Percentiles rank a stretch among this genome's conserved stretches.
These are phyloP conservation scores for Falcaria lacertinaria DNA, from an alignment of 2,888 invertebrate species.

Conservation along the genomic window DNA sequence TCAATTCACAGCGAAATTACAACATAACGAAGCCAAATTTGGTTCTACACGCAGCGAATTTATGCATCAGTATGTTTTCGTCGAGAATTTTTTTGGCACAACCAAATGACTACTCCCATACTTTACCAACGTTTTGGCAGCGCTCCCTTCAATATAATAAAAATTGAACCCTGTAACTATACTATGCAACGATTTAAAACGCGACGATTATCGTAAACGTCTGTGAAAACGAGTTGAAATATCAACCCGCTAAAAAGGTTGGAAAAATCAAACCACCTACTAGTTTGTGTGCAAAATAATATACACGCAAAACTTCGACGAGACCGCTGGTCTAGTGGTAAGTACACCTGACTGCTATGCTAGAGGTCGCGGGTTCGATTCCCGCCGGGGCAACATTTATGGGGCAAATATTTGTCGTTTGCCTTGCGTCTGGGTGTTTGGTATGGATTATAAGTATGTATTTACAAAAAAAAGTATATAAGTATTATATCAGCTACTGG, in stretches of 20 bases:
- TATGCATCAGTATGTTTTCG: slow-evolving; percentile 9
- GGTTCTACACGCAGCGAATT: background rate
- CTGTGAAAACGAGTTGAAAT: background rate
- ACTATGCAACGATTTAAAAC: background rate
- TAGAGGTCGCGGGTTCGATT: too few relatives aligned
- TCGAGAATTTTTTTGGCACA: slow-evolving; percentile 27
- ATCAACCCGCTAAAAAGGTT: background rate
- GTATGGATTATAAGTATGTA: too few relatives aligned
- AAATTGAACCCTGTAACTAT: background rate
- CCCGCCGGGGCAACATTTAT: too few relatives aligned
- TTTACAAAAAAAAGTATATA: too few relatives aligned
- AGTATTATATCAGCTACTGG: too few relatives aligned
- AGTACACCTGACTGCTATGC: too few relatives aligned
- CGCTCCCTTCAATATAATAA: slow-evolving; percentile 10
- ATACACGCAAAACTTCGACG: too few relatives aligned
- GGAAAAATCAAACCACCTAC: too few relatives aligned
- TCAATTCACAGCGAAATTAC: background rate
- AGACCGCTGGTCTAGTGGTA: too few relatives aligned
- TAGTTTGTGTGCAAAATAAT: too few relatives aligned
- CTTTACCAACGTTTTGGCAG: slow-evolving; percentile 25
- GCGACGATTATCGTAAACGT: background rate
- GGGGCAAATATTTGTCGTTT: too few relatives aligned
- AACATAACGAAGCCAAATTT: background rate
- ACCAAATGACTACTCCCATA: slow-evolving; percentile 16
- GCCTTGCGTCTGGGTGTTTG: too few relatives aligned